Evolutionary conservation across 1,140 invertebrate species (phyloP).

Genomic region (Acromyrmex heyeri): DNA sequence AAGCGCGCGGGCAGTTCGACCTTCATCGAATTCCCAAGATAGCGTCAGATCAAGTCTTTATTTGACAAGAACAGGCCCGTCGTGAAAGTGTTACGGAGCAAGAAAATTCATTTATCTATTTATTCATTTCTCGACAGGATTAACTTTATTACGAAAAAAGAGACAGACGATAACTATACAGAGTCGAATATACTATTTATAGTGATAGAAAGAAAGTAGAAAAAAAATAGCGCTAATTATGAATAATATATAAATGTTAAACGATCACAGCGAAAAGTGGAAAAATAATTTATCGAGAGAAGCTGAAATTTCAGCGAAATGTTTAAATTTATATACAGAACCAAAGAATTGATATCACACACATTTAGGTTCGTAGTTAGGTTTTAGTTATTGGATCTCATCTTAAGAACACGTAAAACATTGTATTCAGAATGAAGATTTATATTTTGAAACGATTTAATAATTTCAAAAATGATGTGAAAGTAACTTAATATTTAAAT

Average conservation of each 20-base stretch:
- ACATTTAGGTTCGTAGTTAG: neutral
- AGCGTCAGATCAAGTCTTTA: slow-evolving; percentile 9
- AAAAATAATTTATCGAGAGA: neutral
- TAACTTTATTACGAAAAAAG: neutral
- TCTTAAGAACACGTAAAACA: neutral
- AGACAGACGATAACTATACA: too few species aligned
- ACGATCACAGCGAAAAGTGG: neutral
- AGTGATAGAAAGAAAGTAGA: neutral
- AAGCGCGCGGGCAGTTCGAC: slow-evolving; percentile 20
- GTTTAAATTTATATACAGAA: neutral
- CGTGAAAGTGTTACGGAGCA: neutral
- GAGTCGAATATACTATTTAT: neutral
- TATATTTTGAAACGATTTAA: neutral
- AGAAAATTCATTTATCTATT: slow-evolving; percentile 19
- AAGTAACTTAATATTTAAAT: neutral
- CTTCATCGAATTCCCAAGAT: slow-evolving; percentile 45
- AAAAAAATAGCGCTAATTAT: neutral
- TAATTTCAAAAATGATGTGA: neutral
- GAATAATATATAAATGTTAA: neutral
- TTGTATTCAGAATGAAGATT: neutral
- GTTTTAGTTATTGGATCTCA: neutral
- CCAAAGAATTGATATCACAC: neutral
- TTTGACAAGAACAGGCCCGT: slow-evolving; percentile 23
- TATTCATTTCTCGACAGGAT: slow-evolving; percentile 1
- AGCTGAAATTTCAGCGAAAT: neutral